Evolutionary conservation across 2,888 invertebrate genomes (phyloP), one percentile per base, ranked within the genome.

Genomic region (Pemphredon lugubris): DNA sequence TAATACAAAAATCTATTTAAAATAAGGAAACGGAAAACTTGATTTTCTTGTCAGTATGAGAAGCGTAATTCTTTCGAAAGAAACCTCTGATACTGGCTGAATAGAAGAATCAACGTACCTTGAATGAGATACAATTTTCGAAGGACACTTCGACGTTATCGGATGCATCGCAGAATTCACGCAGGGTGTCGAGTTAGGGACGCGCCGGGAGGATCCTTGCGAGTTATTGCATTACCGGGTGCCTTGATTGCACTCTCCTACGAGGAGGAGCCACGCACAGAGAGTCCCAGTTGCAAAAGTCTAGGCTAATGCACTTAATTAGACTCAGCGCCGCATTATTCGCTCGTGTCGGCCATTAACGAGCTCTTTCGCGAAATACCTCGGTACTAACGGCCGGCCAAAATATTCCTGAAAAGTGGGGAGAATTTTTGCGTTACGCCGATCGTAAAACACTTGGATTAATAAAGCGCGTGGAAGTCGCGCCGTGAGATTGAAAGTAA

Each of bases 301-400:
- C 79, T 80, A 73, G 61, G 68, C 71, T 82, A 84, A 82, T 86
- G 82, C 79, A 83, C 75, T 83, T 82, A 86, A 87, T 86, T 85
- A 83, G 76, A 65, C 63, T 68, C 57, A 40, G 51, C 53, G 68
- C 48, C 69, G 26, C 65, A 60, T 79, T 55, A 65, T 39, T 59
- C 47, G 58, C 45, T 74, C 55, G 54, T 61, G 54, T 26, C 53
- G 51, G 57, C 76, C 76, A 83, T 85, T 85, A 86, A 81, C 71
- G 75, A 79, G 53, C 75, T 57, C 73, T 70, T 70, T 75, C 66
- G 68, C 65, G 69, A 53, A 44, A 75, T 57, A 18, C 7, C 50
- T 34, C 11, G 34, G 20, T 40, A 45, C 30, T 9, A 42, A 26
- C 54, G 61, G 3, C 44, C 32, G 13, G 18, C 30, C n/a, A 13